Base-by-base conservation (phyloP, 2,888 invertebrate species). In the Sinelater perroti region DNA sequence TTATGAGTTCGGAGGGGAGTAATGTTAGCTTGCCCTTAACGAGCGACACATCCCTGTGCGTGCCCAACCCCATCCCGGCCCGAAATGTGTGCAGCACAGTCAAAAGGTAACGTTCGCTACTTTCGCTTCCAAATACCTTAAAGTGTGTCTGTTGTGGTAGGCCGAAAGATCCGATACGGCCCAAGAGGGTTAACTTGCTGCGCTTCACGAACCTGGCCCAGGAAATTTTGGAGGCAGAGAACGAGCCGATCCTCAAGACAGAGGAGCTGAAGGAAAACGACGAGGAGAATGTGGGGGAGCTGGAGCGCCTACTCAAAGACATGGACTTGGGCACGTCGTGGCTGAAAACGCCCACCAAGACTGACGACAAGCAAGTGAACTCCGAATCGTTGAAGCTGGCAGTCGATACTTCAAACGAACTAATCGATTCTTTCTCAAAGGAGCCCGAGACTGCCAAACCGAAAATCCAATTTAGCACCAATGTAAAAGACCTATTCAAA, bases 161-260 rank as follows among this genome's bases (percentile, higher is more conserved):
- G 7, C 6, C 24, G 1, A 40, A 21, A 40, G 40, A 40, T 2
- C 35, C 35, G 4, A 3, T 3, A 13, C 35, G 44, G n/a, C 3
- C 2, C 10, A 3, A 13, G 28, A 10, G 28, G 18, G 6, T 36
- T 56, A 16, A 40, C 33, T 33, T 59, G 4, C 26, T 64, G 5
- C 49, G 60, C 3, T 54, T 62, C 36, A 60, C 54, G 26, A 62
- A 42, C 20, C 54, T 67, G 36, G 38, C 54, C 24, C 60, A 61
- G 30, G 62, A 63, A 47, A 47, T 64, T 5, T 46, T 62, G 21
- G 63, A 66, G 53, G 65, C 61, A 7, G 57, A 55, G 31, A 62
- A 67, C 35, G 63, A 66, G 30, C 64, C 63, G 1, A 35, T 60
- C n/a, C 30, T 45, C 14, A 30, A 16, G 13, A 13, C 1, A 5